These are phyloP conservation scores for Styela plicata DNA, from an alignment of 23 tunicate species.

Conservation along the genomic window DNA sequence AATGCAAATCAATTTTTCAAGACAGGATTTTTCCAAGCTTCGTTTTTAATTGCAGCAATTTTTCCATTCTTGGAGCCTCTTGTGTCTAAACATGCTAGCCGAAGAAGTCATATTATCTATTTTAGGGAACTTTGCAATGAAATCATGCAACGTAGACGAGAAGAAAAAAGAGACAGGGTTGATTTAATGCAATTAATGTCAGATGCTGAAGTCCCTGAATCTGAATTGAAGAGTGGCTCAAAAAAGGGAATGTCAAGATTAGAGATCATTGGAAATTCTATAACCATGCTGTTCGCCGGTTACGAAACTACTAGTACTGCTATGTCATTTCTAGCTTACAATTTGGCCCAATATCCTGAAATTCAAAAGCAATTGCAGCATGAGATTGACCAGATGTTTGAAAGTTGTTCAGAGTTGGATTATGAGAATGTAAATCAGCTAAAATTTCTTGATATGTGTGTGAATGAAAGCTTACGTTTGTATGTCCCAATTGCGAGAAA, in stretches of 20 bases:
- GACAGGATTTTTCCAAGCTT: neutral
- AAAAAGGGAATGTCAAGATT: constrained; percentile 29
- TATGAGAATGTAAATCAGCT: constrained; percentile 53
- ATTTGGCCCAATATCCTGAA: constrained; percentile 52
- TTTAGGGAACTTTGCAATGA: neutral
- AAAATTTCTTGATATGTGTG: constrained; percentile 57
- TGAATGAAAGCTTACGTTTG: constrained; percentile 64
- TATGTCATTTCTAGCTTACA: constrained; percentile 57
- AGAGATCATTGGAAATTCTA: constrained; percentile 60
- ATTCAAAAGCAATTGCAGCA: constrained; percentile 43
- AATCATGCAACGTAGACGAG: neutral
- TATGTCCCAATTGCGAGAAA: constrained; percentile 47
- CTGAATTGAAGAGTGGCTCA: neutral
- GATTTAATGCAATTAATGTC: constrained; percentile 15
- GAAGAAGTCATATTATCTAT: neutral
- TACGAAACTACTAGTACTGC: constrained; percentile 70
- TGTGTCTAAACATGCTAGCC: neutral
- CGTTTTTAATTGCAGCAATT: neutral
- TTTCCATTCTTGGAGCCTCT: neutral
- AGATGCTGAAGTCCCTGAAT: neutral
- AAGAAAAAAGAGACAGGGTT: neutral
- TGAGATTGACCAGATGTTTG: constrained; percentile 48
- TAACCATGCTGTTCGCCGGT: constrained; percentile 73
- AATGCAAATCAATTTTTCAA: constrained; percentile 13
- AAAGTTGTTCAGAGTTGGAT: constrained; percentile 37